Percentiles rank a stretch among this genome's conserved stretches.
Conservation (phyloP, 1,140 invertebrate species). For the Drosophila leontia region DNA sequence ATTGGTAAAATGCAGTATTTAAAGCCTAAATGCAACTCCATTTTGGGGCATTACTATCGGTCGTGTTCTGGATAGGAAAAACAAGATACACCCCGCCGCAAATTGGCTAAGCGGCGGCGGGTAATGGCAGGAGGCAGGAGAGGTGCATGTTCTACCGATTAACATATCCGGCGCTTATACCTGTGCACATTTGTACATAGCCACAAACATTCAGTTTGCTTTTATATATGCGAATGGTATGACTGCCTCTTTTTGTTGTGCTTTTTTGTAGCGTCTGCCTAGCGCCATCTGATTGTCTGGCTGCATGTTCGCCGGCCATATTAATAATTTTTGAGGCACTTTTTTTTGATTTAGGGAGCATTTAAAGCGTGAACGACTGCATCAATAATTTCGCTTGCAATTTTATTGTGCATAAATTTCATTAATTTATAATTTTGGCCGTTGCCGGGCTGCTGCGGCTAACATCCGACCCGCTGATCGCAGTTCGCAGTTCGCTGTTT, state of each 20-base stretch:
- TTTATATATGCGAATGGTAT: slow-evolving; percentile 17
- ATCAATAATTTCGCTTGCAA: slow-evolving; percentile 85
- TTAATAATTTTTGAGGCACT: slow-evolving; percentile 74
- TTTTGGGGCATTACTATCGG: slow-evolving; percentile 9
- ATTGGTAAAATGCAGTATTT: slow-evolving; percentile 5
- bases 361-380: slow-evolving; percentile 85
- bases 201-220: slow-evolving; percentile 32
- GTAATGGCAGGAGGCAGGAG: slow-evolving; percentile 20
- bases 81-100: slow-evolving; percentile 39
- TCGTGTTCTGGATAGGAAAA: slow-evolving; percentile 23
- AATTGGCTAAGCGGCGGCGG: slow-evolving; percentile 27
- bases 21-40: slow-evolving; percentile 12
- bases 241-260: neutral
- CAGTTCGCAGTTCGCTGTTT: slow-evolving; percentile 30
- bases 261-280: slow-evolving; percentile 21
- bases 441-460: slow-evolving; percentile 47
- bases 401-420: slow-evolving; percentile 85
- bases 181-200: slow-evolving; percentile 36
- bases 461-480: slow-evolving; percentile 53
- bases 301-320: slow-evolving; percentile 74
- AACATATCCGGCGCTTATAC: slow-evolving; percentile 76
- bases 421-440: slow-evolving; percentile 85
- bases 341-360: slow-evolving; percentile 84
- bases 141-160: slow-evolving; percentile 68
- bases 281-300: slow-evolving; percentile 60